Base-by-base conservation (phyloP, 2,888 invertebrate genomes). In the Biston betularia region DNA sequence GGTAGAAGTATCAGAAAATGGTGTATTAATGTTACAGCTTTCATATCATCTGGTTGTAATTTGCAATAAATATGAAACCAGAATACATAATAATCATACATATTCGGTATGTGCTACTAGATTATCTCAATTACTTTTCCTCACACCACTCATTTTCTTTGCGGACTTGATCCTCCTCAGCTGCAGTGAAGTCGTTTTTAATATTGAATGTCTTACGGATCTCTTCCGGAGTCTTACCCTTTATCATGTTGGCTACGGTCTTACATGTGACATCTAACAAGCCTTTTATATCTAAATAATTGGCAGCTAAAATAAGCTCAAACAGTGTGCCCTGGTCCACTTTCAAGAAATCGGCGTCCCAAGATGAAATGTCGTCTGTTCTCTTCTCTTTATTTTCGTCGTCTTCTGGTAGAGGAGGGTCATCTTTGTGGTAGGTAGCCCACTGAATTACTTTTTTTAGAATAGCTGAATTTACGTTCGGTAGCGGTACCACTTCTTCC, bases 331-430 rank as follows among this genome's bases (percentile, higher is more conserved):
- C 98, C 88, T 99, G 99, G 87, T 99, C 99, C 42, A 99, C 99
- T 95, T 99, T 99, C 9, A 99, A 93, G 84, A 99, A 99, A 88
- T 99, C 99, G 0, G 98, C 98, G 94, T 99, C 99, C 99, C 99
- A 99, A 0, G 98, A 98, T 34, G 98, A 98, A 76, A 99, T 99
- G 84, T 99, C 99, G 86, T 99, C 99, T 0, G 99, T 99, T n/a
- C 99, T 95, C 83, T 99, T 99, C 84, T 99, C 98, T 87, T 98
- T 98, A 88, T 98, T 98, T 86, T 99, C 99, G 83, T 99, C 99
- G 80, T 99, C 99, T 89, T 99, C 99, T 9, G 98, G 97, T 79
- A 98, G 96, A 64, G 98, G 98, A 34, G 98, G 98, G 87, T 99
- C 99, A 82, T 99, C 97, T 91, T 98, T 98, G 86, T 98, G 98